phyloP scores from a whole-genome alignment of 2,888 invertebrate genomes.

The Nomada ruficornis region DNA sequence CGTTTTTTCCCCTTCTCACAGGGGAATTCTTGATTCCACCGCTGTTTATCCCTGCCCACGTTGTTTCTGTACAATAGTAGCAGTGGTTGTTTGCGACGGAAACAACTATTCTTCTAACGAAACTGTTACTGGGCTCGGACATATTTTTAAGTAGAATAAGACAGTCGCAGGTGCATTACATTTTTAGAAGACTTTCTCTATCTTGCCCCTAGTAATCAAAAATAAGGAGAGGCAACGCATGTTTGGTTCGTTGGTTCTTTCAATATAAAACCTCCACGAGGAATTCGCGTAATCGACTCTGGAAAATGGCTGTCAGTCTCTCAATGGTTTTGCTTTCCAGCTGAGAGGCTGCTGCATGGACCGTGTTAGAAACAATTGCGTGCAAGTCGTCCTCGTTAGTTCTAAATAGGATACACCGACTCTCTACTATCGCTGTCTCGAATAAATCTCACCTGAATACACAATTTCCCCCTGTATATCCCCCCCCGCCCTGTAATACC shows the following conservation, averaged over 20 bases:
- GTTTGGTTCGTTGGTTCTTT: no score
- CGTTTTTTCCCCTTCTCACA: conserved; percentile 27
- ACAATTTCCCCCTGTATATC: no score
- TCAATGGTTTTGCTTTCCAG: conserved; percentile 29
- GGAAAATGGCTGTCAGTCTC: conserved; percentile 1
- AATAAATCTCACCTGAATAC: neutral
- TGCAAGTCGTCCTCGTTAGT: conserved; percentile 6
- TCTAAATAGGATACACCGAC: neutral
- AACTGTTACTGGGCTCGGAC: no score
- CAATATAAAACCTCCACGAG: neutral
- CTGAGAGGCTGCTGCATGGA: conserved; percentile 26
- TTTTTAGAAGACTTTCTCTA: no score
- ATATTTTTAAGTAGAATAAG: no score
- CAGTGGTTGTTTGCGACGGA: no score
- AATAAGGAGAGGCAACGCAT: no score
- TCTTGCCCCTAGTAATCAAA: no score
- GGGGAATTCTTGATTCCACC: conserved; percentile 49
- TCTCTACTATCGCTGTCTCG: neutral
- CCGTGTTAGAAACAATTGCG: conserved; percentile 26
- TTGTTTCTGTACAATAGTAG: no score
- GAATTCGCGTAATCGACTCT: conserved; percentile 4
- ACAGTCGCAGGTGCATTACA: no score
- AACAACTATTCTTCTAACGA: no score
- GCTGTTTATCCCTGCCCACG: conserved; percentile 52
- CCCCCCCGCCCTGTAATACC: no score